Conservation (phyloP, 2,113 vertebrate species). For the Excalfactoria chinensis region DNA sequence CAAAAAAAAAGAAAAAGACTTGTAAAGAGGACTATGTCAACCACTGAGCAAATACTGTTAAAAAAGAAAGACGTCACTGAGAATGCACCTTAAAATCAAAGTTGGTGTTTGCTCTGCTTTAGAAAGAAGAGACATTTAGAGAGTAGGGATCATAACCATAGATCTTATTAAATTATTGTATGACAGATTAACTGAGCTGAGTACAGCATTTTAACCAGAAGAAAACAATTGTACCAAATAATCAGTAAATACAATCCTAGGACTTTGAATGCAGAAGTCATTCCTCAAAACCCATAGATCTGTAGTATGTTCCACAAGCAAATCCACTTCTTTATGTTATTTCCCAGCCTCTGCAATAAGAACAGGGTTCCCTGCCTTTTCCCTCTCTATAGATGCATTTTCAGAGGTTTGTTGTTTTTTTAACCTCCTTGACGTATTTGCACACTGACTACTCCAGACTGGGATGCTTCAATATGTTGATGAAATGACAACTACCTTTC, state of each 20-base stretch:
- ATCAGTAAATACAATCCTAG: neutral
- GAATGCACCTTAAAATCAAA: constrained; percentile 14
- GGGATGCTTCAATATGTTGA: neutral
- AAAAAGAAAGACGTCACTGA: neutral
- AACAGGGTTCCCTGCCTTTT: neutral
- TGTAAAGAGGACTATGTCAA: constrained; percentile 44
- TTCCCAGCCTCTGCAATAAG: neutral
- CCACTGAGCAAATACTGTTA: neutral
- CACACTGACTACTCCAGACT: neutral
- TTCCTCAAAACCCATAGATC: neutral
- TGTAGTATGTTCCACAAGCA: neutral
- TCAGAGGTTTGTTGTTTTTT: neutral
- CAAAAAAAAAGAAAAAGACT: neutral
- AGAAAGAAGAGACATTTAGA: neutral
- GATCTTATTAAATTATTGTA: neutral
- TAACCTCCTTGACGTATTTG: neutral
- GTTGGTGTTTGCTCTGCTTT: neutral
- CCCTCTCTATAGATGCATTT: neutral
- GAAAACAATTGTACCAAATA: neutral
- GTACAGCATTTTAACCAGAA: neutral
- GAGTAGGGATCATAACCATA: neutral
- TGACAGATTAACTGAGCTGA: neutral
- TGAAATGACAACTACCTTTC: neutral
- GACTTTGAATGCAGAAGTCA: neutral
- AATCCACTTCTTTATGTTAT: neutral